A percentile compares a stretch with the other conserved stretches of the same genome.
Evolutionary conservation across 2,113 vertebrate genomes (phyloP).

Genomic region (Serinus canaria): DNA sequence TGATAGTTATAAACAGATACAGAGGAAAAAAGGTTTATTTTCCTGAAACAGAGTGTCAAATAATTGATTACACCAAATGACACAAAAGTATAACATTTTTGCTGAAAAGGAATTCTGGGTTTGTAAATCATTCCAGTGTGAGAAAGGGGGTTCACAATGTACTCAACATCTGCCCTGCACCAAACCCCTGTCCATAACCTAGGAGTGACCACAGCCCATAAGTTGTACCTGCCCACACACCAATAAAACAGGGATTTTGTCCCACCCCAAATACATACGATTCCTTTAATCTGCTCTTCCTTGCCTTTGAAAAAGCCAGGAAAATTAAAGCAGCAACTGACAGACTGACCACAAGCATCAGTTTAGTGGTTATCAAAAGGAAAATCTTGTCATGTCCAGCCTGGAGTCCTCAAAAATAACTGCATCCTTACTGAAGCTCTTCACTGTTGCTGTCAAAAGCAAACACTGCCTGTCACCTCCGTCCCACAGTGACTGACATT

Average conservation of each 20-base stretch:
- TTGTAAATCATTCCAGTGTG: not conserved
- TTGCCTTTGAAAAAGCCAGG: not conserved
- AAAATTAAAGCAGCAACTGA: not conserved
- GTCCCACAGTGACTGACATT: not conserved
- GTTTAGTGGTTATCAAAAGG: not conserved
- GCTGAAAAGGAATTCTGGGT: not conserved
- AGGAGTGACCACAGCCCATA: not conserved
- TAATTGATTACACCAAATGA: not conserved
- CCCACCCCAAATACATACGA: not conserved
- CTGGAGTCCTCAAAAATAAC: not conserved
- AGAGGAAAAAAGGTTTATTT: constrained; percentile 16
- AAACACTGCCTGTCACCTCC: not conserved
- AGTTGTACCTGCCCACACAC: accelerated
- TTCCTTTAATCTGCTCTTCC: not conserved
- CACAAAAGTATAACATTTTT: not conserved
- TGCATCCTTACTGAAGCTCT: not conserved
- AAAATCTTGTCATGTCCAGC: not conserved
- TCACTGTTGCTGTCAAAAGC: not conserved
- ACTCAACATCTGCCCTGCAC: not conserved
- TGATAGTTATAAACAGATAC: constrained; percentile 12
- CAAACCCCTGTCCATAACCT: not conserved
- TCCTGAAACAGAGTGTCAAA: not conserved
- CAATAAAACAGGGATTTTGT: not conserved
- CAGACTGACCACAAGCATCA: not conserved
- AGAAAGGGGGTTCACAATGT: not conserved